These are phyloP conservation scores for Caenorhabditis plicata DNA, from an alignment of 2,888 invertebrate genomes.

Conservation along the genomic window DNA sequence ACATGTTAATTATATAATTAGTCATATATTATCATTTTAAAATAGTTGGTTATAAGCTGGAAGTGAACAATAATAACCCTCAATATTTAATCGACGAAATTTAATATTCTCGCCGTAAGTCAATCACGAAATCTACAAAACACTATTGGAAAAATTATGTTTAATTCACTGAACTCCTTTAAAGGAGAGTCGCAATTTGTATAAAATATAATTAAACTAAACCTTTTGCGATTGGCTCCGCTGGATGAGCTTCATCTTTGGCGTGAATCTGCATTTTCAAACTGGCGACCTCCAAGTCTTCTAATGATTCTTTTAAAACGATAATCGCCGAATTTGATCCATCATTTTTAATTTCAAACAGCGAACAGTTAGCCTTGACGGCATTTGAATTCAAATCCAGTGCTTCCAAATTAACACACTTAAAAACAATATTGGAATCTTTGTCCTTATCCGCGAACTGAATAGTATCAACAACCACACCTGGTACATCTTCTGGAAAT, in stretches of 20 bases:
- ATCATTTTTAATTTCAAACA: constrained; percentile 11
- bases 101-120: no score
- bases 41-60: no score
- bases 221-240: constrained; percentile 8
- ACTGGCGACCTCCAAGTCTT: constrained; percentile 2
- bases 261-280: constrained; percentile 11
- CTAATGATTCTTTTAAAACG: constrained; percentile 3
- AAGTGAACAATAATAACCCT: no score
- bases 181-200: no score
- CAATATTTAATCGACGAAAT: no score
- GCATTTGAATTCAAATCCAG: constrained; percentile 12
- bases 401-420: not conserved
- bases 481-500: constrained; percentile 16
- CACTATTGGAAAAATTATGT: no score
- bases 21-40: no score
- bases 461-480: constrained; percentile 20
- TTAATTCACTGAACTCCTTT: no score
- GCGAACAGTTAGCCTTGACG: not conserved
- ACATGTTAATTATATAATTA: no score
- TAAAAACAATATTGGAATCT: constrained; percentile 13
- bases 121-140: no score
- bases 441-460: constrained; percentile 17
- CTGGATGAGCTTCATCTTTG: constrained; percentile 64
- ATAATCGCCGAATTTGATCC: constrained; percentile 14
- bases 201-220: no score